Base-by-base conservation (phyloP, 1,140 invertebrate species). In the Drosophila ananassae region DNA sequence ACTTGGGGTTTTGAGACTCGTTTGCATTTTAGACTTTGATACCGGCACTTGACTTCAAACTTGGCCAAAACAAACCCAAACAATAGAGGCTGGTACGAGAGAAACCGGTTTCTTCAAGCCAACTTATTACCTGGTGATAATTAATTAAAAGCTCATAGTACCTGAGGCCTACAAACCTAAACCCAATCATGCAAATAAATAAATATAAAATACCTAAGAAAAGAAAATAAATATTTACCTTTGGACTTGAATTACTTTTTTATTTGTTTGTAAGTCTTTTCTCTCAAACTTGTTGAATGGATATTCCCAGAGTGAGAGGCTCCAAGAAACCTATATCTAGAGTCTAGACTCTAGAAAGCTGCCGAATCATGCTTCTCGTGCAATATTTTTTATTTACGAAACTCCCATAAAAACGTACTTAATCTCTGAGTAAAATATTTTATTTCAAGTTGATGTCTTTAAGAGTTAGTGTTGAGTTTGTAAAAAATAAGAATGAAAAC, bases 381-480 rank as follows among this genome's bases (percentile, higher is more conserved):
- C 61, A 55, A 17, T 21, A 55, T 56, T 48, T 64, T 30, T 28
- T 21, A 44, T 21, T 9, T 47, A 55, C 28, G 8, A 13, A 44
- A 47, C 50, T 28, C 64, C n/a, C 17, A 39, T 21, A 32, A 48
- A 69, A 39, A 2, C 32, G 32, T 1, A 67, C 30, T 9, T 12
- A 37, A 7, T 44, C 41, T 21, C 13, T 5, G 13, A 44, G 41
- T 24, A 53, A 47, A 30, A 56, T 37, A 48, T 56, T 5, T 25
- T 21, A 17, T 28, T 64, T 69, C 44, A 69, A 69, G 67, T 34
- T 69, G 34, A 39, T 57, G 67, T 44, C 37, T 69, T 69, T 69
- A n/a, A 30, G 17, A 56, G 17, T 12, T 24, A 22, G 57, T 63
- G 55, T 44, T 24, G 30, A 21, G 12, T 37, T 28, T 28, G 25